Evolutionary conservation across 2,797 vertebrate species (phyloP).

Genomic region (Tympanoctomys barrerae): DNA sequence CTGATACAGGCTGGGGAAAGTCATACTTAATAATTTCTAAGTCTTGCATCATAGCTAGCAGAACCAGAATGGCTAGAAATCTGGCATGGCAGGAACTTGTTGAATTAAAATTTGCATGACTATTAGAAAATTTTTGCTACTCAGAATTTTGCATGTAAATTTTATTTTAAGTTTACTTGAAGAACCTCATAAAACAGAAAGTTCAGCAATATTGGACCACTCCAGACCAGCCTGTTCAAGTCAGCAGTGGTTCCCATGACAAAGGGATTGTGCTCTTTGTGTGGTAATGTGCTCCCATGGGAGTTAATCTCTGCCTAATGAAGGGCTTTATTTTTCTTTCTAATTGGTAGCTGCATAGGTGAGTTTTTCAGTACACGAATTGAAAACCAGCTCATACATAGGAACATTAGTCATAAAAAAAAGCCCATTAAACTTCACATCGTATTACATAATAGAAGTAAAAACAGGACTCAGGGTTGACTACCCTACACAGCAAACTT

Average conservation of each 20-base stretch:
- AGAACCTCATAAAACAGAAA: conserved; percentile 15
- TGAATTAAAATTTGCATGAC: conserved; percentile 41
- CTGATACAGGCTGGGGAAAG: conserved; percentile 45
- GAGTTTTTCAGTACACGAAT: conserved; percentile 33
- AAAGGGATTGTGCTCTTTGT: not conserved
- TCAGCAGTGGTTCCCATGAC: conserved; percentile 47
- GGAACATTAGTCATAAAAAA: conserved; percentile 42
- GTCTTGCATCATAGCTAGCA: conserved; percentile 56
- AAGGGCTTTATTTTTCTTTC: conserved; percentile 72
- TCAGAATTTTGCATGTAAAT: conserved; percentile 38
- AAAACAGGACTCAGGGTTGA: conserved; percentile 40
- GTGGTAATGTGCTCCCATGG: conserved; percentile 36
- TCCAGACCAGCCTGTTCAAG: conserved; percentile 22
- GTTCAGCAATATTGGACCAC: not conserved
- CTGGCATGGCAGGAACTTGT: not conserved
- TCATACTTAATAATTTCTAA: conserved; percentile 59
- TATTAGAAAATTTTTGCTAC: not conserved
- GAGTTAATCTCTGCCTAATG: conserved; percentile 68
- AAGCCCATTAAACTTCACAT: conserved; percentile 30
- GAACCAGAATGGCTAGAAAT: conserved; percentile 42
- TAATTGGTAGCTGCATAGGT: conserved; percentile 69
- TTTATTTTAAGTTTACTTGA: not conserved
- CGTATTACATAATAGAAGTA: conserved; percentile 9
- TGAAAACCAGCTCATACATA: conserved; percentile 51
- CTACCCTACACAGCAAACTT: not conserved